Evolutionary conservation across 2,888 invertebrate species (phyloP).

Genomic region (Terebella lapidaria): DNA sequence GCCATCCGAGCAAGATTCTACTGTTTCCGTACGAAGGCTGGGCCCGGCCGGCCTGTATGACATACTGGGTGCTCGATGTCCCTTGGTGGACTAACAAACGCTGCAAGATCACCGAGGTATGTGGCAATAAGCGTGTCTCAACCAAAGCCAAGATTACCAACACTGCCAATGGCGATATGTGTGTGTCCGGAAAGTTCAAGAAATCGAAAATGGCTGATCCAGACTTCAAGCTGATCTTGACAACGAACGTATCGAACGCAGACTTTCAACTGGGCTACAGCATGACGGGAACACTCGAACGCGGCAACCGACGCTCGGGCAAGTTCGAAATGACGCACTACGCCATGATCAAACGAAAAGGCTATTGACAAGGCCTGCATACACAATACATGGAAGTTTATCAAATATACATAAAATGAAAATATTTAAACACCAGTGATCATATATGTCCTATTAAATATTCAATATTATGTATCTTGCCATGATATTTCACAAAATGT

Average conservation of each 20-base stretch:
- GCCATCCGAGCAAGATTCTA: constrained; percentile 76
- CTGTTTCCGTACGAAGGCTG: constrained; percentile 84
- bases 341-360: constrained; percentile 77
- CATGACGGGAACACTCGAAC: constrained; percentile 78
- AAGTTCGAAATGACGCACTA: constrained; percentile 81
- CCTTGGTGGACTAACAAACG: constrained; percentile 81
- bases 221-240: constrained; percentile 63
- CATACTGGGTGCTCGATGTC: constrained; percentile 80
- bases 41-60: constrained; percentile 79
- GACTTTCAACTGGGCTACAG: constrained; percentile 88
- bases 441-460: too few relatives aligned
- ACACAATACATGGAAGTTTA: too few relatives aligned
- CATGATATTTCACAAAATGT: too few relatives aligned
- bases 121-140: constrained; percentile 70
- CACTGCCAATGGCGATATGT: constrained; percentile 70
- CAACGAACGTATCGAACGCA: constrained; percentile 76
- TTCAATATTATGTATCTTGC: too few relatives aligned
- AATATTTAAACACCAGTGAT: too few relatives aligned
- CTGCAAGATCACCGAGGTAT: constrained; percentile 79
- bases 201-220: constrained; percentile 20
- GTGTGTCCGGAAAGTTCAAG: constrained; percentile 75
- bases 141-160: constrained; percentile 77
- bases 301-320: constrained; percentile 69
- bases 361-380: constrained; percentile 56
- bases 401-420: too few relatives aligned